Evolutionary conservation across 2,113 vertebrate species (phyloP), one percentile per base, ranked within the genome.

Genomic region (Stictonetta naevosa): DNA sequence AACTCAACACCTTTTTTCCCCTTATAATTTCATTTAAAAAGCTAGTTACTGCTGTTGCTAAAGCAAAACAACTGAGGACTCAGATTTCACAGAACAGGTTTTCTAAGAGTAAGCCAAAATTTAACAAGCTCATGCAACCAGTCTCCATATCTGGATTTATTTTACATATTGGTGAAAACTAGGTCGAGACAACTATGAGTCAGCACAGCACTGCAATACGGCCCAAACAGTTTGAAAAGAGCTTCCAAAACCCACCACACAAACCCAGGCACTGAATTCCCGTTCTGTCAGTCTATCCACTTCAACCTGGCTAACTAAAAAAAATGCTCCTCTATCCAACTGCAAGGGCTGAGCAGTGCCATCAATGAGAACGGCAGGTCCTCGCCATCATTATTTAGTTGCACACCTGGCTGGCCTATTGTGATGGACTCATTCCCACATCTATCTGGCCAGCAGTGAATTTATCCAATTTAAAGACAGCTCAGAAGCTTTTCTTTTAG

Each of bases 141-240:
- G 81, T 36, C 90, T 90, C 79, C 21, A 22, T 92, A 78, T 92
- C 86, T 89, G 83, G 91, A 84, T 80, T 91, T 92, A 78, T 68
- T 93, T 91, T 73, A 92, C 86, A 93, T 56, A 60, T 36, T 84
- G 62, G 73, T 75, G 48, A 91, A 95, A 96, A 95, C 80, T 92
- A 97, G 81, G 95, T 92, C 48, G 5, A 82, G 69, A 91, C 69
- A 89, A 92, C 69, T 68, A 44, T 95, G 91, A 96, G 80, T 96
- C 94, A 95, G 94, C 92, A 94, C 29, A 88, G 86, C 83, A 68
- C 77, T 69, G 69, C 91, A 89, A 89, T 82, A 84, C 19, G 38
- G 62, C 77, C 86, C 68, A 79, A 95, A 92, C 13, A 68, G 68
- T 48, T 40, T 72, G 50, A 88, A 91, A 91, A 92, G 46, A 20